phyloP scores from a whole-genome alignment of 2,888 invertebrate genomes.

The Theodoxus fluviatilis region DNA sequence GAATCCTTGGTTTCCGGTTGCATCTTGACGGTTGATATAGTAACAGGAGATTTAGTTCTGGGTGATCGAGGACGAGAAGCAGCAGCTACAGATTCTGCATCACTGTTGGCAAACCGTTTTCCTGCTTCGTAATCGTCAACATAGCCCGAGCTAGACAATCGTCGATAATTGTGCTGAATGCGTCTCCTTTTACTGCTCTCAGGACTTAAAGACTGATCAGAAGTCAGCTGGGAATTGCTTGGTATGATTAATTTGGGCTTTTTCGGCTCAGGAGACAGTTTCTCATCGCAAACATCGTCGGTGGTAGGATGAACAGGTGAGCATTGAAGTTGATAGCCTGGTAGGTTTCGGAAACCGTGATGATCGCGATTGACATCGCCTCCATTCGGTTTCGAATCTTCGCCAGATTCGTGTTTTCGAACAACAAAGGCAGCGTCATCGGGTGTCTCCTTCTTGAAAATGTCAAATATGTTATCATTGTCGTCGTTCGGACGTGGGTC shows the following conservation, averaged over 20 bases:
- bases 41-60: too few species aligned
- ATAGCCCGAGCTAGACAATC: constrained; percentile 63
- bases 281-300: constrained; percentile 21
- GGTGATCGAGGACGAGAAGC: constrained; percentile 40
- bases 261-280: constrained; percentile 40
- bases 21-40: too few species aligned
- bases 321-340: constrained; percentile 46
- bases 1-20: too few species aligned
- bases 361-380: constrained; percentile 32
- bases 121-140: constrained; percentile 60
- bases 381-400: constrained; percentile 34
- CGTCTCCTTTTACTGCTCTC: constrained; percentile 57
- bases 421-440: constrained; percentile 24
- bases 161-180: constrained; percentile 62
- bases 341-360: constrained; percentile 45
- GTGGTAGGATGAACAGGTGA: constrained; percentile 34
- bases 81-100: too few species aligned
- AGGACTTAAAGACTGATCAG: constrained; percentile 46
- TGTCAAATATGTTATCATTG: constrained; percentile 44
- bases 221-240: constrained; percentile 26
- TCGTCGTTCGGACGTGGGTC: constrained; percentile 36
- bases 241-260: constrained; percentile 40
- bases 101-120: too few species aligned
- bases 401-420: constrained; percentile 21
- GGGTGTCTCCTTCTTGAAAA: constrained; percentile 35